phyloP scores from a whole-genome alignment of 1,140 invertebrate species.

The Drosophila mayri region DNA sequence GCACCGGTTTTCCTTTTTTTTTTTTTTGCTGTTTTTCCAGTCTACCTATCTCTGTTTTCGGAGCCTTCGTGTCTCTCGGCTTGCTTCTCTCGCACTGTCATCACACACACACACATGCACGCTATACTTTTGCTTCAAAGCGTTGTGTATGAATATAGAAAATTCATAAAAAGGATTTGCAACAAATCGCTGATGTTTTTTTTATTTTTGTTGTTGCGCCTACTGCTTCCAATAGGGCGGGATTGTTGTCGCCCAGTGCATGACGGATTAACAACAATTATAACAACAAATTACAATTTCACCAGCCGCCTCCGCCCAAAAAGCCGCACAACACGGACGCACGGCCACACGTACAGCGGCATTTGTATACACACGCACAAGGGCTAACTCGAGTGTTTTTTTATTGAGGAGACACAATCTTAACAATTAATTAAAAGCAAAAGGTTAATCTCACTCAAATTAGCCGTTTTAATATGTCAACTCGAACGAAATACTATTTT shows the following conservation, averaged over 20 bases:
- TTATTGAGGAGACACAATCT: slow-evolving; percentile 1
- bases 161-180: slow-evolving; percentile 5
- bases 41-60: slow-evolving; percentile 3
- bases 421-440: neutral
- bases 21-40: slow-evolving; percentile 2
- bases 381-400: slow-evolving; percentile 47
- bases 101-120: neutral
- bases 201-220: neutral
- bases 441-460: neutral
- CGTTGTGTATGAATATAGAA: neutral
- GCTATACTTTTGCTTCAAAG: neutral
- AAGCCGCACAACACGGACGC: slow-evolving; percentile 36
- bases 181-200: neutral
- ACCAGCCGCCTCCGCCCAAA: slow-evolving; percentile 14
- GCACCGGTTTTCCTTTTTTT: slow-evolving; percentile 22
- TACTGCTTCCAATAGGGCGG: neutral
- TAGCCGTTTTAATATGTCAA: neutral
- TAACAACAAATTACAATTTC: neutral
- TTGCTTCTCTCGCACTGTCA: slow-evolving; percentile 12
- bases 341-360: slow-evolving; percentile 7
- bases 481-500: neutral
- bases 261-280: neutral
- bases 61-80: slow-evolving; percentile 24
- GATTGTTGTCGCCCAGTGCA: neutral
- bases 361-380: slow-evolving; percentile 3